Conservation (phyloP, 2,888 invertebrate species). For the Drosophila formosana region DNA sequence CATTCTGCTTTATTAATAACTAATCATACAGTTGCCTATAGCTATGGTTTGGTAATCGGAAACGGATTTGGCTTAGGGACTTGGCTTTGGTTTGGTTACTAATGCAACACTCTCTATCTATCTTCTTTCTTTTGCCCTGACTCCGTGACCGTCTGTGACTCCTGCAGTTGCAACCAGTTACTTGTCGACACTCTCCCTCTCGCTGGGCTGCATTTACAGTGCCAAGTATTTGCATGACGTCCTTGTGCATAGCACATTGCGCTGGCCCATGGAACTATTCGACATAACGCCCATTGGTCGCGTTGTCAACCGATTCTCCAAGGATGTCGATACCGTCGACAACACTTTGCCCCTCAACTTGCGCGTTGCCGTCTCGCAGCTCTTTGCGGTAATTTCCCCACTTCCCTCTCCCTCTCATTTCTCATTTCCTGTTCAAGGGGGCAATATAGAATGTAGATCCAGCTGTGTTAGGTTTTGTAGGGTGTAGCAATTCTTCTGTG, state of each 20-base stretch:
- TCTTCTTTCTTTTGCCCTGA: background rate
- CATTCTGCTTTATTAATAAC: conserved; percentile 10
- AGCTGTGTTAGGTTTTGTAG: conserved; percentile 1
- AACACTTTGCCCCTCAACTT: conserved; percentile 85
- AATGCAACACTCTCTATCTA: conserved; percentile 4
- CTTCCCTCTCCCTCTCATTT: background rate
- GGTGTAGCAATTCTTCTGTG: conserved; percentile 20
- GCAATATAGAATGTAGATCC: background rate
- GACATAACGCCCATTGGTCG: conserved; percentile 92
- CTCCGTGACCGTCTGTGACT: background rate
- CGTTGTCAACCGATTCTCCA: conserved; percentile 89
- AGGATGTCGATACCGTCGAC: conserved; percentile 88
- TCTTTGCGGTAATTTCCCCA: conserved; percentile 83
- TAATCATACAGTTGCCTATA: background rate
- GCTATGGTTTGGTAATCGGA: background rate
- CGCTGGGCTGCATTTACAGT: conserved; percentile 86
- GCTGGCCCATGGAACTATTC: conserved; percentile 90
- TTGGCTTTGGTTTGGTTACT: conserved; percentile 18
- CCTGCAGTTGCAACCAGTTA: conserved; percentile 81
- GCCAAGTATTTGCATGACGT: conserved; percentile 87
- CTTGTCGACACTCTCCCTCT: conserved; percentile 82
- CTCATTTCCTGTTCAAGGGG: background rate
- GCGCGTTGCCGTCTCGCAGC: conserved; percentile 83
- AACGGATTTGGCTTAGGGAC: background rate
- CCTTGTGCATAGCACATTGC: conserved; percentile 88